Conservation (phyloP, 2,113 vertebrate genomes). For the Tyrannus savana region DNA sequence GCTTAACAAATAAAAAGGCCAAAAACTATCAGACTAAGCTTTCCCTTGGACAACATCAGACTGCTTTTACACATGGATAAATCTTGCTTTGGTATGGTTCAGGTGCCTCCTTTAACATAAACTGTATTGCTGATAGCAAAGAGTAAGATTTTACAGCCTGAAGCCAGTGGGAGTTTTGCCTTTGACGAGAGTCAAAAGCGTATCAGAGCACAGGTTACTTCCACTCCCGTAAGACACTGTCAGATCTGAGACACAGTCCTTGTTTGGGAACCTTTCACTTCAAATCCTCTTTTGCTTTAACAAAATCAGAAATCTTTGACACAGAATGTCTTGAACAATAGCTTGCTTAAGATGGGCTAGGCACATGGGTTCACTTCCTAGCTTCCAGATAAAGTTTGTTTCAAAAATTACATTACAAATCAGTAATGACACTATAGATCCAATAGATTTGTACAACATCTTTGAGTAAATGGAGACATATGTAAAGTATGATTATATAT, state of each 20-base stretch:
- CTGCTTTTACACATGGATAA: neutral
- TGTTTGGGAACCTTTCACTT: neutral
- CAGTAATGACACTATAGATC: neutral
- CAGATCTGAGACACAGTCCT: neutral
- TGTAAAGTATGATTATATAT: neutral
- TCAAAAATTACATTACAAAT: neutral
- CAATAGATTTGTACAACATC: neutral
- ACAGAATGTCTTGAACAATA: neutral
- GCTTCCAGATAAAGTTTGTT: neutral
- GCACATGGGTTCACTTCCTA: neutral
- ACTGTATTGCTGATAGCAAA: conserved; percentile 1
- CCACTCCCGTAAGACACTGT: neutral
- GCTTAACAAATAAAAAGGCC: neutral
- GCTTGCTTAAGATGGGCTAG: neutral
- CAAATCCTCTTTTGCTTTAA: neutral
- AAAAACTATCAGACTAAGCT: neutral
- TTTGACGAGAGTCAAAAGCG: neutral
- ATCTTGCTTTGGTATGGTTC: neutral
- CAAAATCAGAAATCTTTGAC: neutral
- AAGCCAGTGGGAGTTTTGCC: conserved; percentile 6
- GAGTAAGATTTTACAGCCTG: neutral
- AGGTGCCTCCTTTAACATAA: neutral
- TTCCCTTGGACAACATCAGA: neutral
- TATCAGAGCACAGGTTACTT: conserved; percentile 17
- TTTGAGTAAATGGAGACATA: neutral